A percentile compares a stretch with the other conserved stretches of the same genome.
Evolutionary conservation across 2,113 vertebrate species (phyloP).

Genomic region (Notarius lentiginosus): DNA sequence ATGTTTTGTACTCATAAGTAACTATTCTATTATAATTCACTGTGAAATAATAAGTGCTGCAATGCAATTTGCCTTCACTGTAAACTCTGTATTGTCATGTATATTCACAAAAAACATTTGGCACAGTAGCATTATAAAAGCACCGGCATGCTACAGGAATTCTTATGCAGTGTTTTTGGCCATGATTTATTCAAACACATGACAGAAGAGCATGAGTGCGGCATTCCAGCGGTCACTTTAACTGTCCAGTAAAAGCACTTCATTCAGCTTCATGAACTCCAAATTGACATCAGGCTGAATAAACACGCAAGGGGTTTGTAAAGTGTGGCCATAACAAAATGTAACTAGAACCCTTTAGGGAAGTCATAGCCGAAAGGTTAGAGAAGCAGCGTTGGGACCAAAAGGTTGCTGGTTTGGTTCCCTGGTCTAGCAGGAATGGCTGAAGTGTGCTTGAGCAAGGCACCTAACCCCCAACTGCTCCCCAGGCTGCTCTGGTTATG

Average conservation of each 20-base stretch:
- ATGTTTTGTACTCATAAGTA: not conserved
- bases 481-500: too few relatives aligned
- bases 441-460: too few relatives aligned
- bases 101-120: not conserved
- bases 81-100: not conserved
- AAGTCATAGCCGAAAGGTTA: too few relatives aligned
- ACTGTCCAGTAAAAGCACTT: not conserved
- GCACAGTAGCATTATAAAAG: not conserved
- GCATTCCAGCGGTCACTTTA: constrained; percentile 16
- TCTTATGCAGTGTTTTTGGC: not conserved
- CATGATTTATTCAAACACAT: not conserved
- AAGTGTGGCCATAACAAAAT: not conserved
- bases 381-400: too few relatives aligned
- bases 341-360: not conserved
- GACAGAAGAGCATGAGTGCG: not conserved
- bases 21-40: not conserved
- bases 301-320: not conserved
- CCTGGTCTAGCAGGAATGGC: too few relatives aligned
- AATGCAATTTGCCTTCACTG: not conserved
- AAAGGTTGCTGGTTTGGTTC: too few relatives aligned
- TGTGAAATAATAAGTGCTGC: not conserved
- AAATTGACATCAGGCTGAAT: not conserved
- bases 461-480: too few relatives aligned
- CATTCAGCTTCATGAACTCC: not conserved
- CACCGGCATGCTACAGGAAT: not conserved